Percentiles rank a stretch among this genome's conserved stretches.
These are phyloP conservation scores for Sebastes ruberrimus DNA, from an alignment of 2,797 vertebrate genomes.

Conservation along the genomic window DNA sequence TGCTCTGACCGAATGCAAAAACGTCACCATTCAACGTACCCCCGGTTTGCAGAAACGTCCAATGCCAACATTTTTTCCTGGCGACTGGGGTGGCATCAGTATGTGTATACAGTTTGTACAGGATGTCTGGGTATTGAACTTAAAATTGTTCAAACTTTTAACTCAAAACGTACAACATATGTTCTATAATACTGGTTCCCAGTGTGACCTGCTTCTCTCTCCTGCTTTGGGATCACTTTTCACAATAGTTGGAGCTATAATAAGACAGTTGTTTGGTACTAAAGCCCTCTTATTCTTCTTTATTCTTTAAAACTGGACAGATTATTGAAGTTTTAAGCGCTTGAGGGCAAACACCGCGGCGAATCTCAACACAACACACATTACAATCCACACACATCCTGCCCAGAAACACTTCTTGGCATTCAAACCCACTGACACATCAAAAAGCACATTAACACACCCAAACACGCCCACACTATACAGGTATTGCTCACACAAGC, in stretches of 20 bases:
- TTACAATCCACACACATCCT: slow-evolving; percentile 35
- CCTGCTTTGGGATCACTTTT: not conserved
- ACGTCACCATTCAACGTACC: too few relatives aligned
- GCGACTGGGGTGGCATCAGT: too few relatives aligned
- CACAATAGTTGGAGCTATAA: not conserved
- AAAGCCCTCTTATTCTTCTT: not conserved
- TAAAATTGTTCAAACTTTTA: not conserved
- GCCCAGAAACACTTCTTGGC: slow-evolving; percentile 48
- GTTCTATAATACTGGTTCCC: not conserved
- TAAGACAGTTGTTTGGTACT: slow-evolving; percentile 12
- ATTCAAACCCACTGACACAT: slow-evolving; percentile 49
- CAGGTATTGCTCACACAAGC: slow-evolving; percentile 44
- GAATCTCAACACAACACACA: slow-evolving; percentile 25
- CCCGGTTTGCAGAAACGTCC: too few relatives aligned
- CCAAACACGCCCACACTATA: slow-evolving; percentile 58
- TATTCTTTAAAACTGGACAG: not conserved
- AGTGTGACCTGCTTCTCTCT: not conserved
- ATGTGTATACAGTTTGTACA: not conserved
- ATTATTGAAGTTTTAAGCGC: slow-evolving; percentile 5
- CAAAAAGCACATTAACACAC: slow-evolving; percentile 62
- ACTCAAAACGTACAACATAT: not conserved
- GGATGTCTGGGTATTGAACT: not conserved
- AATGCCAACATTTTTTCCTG: too few relatives aligned
- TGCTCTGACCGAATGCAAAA: too few relatives aligned
- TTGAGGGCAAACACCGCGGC: slow-evolving; percentile 19